phyloP scores from a whole-genome alignment of 2,797 vertebrate species.

The Acanthurus leucopareius region DNA sequence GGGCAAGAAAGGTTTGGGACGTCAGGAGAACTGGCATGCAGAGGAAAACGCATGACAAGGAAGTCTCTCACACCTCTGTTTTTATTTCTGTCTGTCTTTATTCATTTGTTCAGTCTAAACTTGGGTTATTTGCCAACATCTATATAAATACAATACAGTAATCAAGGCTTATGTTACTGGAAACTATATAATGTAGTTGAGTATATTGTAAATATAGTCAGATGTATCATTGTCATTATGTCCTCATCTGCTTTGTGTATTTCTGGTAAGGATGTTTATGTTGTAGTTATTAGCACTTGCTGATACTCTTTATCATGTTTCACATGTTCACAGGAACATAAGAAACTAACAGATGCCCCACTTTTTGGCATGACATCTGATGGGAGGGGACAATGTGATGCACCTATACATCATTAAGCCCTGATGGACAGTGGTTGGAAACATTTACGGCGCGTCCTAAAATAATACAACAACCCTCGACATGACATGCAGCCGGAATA shows the following conservation, averaged over 20 bases:
- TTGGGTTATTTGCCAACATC: background rate
- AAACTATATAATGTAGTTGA: background rate
- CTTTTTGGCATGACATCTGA: conserved; percentile 23
- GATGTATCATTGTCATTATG: background rate
- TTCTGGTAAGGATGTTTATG: conserved; percentile 14
- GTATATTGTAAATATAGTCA: background rate
- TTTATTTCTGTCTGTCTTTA: too few relatives aligned
- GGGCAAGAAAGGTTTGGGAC: conserved; percentile 35
- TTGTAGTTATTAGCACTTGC: conserved; percentile 16
- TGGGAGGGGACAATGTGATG: conserved; percentile 44
- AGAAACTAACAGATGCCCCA: conserved; percentile 53
- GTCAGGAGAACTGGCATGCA: conserved; percentile 20
- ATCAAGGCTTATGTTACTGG: background rate
- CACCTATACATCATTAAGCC: conserved; percentile 50
- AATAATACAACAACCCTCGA: conserved; percentile 63
- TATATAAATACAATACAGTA: background rate
- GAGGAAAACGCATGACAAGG: conserved; percentile 21
- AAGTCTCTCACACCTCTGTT: background rate
- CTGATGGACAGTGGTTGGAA: conserved; percentile 19
- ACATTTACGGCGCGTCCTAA: conserved; percentile 40
- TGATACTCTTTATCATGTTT: conserved; percentile 48
- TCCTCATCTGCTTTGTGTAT: background rate
- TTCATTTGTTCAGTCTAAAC: background rate
- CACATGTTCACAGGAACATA: conserved; percentile 48
- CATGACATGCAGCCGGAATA: conserved; percentile 37